A percentile compares a stretch with the other conserved stretches of the same genome.
These are phyloP conservation scores for Neosalanx taihuensis DNA, from an alignment of 2,797 vertebrate genomes.

Conservation along the genomic window DNA sequence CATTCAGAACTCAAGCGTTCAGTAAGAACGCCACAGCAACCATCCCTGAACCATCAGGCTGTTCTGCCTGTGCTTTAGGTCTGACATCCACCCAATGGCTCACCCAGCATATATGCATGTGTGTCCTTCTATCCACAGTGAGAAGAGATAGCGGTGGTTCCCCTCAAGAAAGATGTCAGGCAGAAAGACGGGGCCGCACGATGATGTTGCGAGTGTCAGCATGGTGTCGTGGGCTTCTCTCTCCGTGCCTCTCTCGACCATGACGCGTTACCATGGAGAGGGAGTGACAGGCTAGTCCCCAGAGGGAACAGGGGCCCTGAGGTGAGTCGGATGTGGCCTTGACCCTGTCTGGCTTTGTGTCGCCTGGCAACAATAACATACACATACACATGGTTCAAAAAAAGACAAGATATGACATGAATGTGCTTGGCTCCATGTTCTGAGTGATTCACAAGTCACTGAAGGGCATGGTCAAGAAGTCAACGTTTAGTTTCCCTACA, in stretches of 20 bases:
- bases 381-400: conserved; percentile 11
- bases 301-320: conserved; percentile 64
- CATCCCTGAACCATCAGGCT: conserved; percentile 37
- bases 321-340: conserved; percentile 73
- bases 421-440: not conserved
- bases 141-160: conserved; percentile 49
- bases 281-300: conserved; percentile 71
- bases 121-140: conserved; percentile 43
- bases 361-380: conserved; percentile 59
- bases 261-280: conserved; percentile 68
- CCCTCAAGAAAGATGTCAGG: conserved; percentile 70
- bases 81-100: conserved; percentile 64
- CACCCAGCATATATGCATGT: conserved; percentile 48
- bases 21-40: not conserved
- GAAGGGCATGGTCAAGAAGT: no score
- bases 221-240: conserved; percentile 58
- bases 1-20: no score
- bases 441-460: no score
- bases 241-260: conserved; percentile 73
- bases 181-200: conserved; percentile 66
- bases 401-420: not conserved
- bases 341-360: conserved; percentile 59
- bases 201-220: conserved; percentile 70
- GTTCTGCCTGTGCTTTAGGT: conserved; percentile 39
- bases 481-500: not conserved